Evolutionary conservation across 2,797 vertebrate species (phyloP), one percentile per base, ranked within the genome.

Genomic region (Linurgus olivaceus): DNA sequence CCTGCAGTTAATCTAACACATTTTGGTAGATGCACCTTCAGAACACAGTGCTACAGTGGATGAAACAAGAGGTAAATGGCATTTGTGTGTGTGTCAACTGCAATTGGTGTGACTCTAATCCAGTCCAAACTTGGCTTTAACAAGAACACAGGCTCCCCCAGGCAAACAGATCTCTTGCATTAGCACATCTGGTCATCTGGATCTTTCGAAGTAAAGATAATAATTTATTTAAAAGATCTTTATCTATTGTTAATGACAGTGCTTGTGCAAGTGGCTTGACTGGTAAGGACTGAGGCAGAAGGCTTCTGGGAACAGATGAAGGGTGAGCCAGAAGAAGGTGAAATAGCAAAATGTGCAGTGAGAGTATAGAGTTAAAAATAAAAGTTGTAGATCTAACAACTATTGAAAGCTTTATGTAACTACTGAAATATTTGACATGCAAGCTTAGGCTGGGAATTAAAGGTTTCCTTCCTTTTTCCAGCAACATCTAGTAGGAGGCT

Each of bases 221-320:
- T 79, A 20, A 91, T 80, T 90, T 92, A 80, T 90, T 94, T 86
- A 68, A 33, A 86, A 86, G 76, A 72, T 37, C 61, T 93, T 86
- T 94, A 92, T 86, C 68, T 86, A 65, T 93, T 90, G 76, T 95
- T 95, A 93, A 90, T 89, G 91, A 31, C 29, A 70, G 20, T 17
- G 35, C 26, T 80, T 77, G 52, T 74, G 50, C 76, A 92, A 86
- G 84, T 37, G 83, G 26, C 31, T 61, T 78, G 70, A 61, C 19
- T 86, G 58, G 52, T 88, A 72, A 38, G 38, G 73, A 72, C 54
- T 50, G 45, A 92, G 65, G 54, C 19, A 80, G 61, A 66, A 80
- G 33, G 50, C 50, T 88, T 96, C 82, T 90, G 79, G 52, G 79
- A 95, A 90, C 18, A 74, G 42, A 83, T 7, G 20, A 63, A 71